Evolutionary conservation across 92 coral and sea anemone species (phyloP).

Genomic region (Zoanthus sansibaricus): DNA sequence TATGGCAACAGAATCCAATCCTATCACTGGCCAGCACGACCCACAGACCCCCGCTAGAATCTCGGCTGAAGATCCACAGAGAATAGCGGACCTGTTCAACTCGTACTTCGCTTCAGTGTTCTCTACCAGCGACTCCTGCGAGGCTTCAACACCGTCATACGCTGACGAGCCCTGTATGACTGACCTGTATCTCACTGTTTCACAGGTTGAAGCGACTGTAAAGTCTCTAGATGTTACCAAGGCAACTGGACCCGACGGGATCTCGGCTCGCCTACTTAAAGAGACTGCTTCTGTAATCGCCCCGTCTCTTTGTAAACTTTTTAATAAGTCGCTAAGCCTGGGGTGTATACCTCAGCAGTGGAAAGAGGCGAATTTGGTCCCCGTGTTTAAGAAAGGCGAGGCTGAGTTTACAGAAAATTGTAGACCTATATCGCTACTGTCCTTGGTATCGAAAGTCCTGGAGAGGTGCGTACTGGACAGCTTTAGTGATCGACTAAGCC

Average conservation of each 20-base stretch:
- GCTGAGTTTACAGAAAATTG: too few species aligned
- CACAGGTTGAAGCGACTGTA: slow-evolving; percentile 8
- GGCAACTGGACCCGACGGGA: neutral
- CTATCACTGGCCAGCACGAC: slow-evolving; percentile 20
- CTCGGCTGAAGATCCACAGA: slow-evolving; percentile 30
- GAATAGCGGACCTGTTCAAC: slow-evolving; percentile 58
- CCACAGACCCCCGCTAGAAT: slow-evolving; percentile 17
- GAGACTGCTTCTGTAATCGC: neutral
- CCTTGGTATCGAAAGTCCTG: too few species aligned
- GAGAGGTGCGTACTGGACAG: too few species aligned
- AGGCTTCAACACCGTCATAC: neutral
- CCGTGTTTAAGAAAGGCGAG: too few species aligned
- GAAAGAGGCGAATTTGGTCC: too few species aligned
- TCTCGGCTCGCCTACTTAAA: neutral
- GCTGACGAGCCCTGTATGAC: neutral
- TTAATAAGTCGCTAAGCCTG: too few species aligned
- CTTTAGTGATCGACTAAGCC: too few species aligned
- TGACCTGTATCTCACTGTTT: neutral
- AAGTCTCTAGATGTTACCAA: slow-evolving; percentile 11
- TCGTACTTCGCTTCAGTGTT: slow-evolving; percentile 62
- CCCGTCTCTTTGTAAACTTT: neutral
- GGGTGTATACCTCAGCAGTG: too few species aligned
- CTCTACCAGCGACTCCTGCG: slow-evolving; percentile 7
- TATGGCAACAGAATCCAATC: slow-evolving; percentile 48
- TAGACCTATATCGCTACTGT: too few species aligned